Evolutionary conservation across 37 sponge, comb jelly and placozoan species (phyloP), one percentile per base, ranked within the genome.

Genomic region (Axinella damicornis): DNA sequence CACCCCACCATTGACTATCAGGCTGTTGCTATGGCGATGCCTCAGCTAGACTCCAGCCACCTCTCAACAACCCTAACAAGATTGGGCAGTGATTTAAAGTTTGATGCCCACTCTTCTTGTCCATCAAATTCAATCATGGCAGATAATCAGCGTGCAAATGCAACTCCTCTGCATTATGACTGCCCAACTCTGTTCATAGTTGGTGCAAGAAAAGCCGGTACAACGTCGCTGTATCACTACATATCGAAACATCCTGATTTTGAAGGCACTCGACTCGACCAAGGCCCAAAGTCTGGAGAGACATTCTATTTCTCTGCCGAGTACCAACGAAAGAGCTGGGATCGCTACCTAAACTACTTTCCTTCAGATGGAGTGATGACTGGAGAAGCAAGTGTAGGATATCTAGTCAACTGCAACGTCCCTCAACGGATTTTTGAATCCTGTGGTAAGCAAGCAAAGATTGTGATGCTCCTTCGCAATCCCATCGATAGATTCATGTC

Each of bases 181-280:
- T 95, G 95, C 67, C 95, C 95, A 11, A 76, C 81, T n/a, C 70
- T 95, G 36, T 95, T 89, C 69, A 80, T 95, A 25, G 88, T 95
- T 52, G 95, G 95, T 19, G 87, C 92, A 16, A 75, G 95, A 22
- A 95, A 95, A 46, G 92, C 86, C 57, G 95, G 95, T 0, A 95
- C 95, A 59, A 82, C 95, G 0, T 95, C 95, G 0, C 89, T 95
- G 33, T 80, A 83, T 57, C 80, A 82, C 36, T 95, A 95, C 74
- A 22, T 95, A 24, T 88, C 92, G n/a, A 77, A 84, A 65, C 95
- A 95, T 71, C 92, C 89, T 36, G 71, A 85, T 25, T 95, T 95
- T 65, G 66, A 75, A 15, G 95, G 95, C 0, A 79, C 76, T 28
- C 57, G 64, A 25, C 39, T 95, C 15, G 89, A 91, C 70, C 35